phyloP scores from a whole-genome alignment of 2,113 vertebrate species.

The Pica pica region DNA sequence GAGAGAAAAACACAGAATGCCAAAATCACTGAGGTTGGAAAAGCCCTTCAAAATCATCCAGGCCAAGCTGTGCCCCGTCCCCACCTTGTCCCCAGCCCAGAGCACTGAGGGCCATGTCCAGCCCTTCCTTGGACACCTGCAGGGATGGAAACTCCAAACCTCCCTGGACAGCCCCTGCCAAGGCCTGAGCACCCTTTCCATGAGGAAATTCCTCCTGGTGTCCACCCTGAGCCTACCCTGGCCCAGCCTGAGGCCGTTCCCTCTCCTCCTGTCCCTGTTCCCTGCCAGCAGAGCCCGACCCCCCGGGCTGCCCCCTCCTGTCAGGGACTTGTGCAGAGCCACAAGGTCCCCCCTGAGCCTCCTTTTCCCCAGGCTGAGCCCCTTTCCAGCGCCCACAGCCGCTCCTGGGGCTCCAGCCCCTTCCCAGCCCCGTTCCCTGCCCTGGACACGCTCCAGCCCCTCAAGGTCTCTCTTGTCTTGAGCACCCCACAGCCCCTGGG shows the following conservation, averaged over 20 bases:
- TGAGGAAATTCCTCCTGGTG: rapidly evolving
- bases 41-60: rapidly evolving
- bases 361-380: not conserved
- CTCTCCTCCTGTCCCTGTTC: not conserved
- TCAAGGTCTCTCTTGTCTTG: not conserved
- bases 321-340: not conserved
- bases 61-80: rapidly evolving
- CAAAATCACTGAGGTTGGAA: not conserved
- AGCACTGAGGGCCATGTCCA: rapidly evolving
- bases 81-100: not conserved
- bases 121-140: not conserved
- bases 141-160: not conserved
- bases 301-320: not conserved
- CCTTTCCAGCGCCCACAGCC: not conserved
- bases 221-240: rapidly evolving
- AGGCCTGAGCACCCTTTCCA: not conserved
- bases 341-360: not conserved
- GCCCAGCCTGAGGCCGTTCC: rapidly evolving
- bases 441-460: not conserved
- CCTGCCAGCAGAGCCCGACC: rapidly evolving
- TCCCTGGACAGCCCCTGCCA: not conserved
- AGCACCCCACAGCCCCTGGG: not conserved
- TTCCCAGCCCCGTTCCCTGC: rapidly evolving
- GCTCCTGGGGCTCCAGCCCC: rapidly evolving
- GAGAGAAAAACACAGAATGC: not conserved